These are phyloP conservation scores for Tyrannus savana DNA, from an alignment of 2,113 vertebrate genomes.

Conservation along the genomic window DNA sequence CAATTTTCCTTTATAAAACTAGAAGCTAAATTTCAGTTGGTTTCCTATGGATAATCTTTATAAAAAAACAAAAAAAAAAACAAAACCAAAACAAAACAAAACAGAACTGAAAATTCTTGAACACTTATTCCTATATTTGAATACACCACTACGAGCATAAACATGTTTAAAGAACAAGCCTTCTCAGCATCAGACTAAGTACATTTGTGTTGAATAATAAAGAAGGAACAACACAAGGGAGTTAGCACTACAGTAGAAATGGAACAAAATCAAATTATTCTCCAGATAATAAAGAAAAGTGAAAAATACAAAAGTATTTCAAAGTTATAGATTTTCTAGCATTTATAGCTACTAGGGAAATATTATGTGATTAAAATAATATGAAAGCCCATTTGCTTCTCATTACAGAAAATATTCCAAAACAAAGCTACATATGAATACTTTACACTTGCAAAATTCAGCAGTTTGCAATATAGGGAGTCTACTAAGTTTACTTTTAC, in stretches of 20 bases:
- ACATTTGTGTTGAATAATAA: background rate
- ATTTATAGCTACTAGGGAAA: background rate
- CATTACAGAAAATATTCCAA: background rate
- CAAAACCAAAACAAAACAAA: background rate
- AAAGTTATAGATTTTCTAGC: background rate
- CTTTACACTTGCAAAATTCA: background rate
- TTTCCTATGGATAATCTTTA: background rate
- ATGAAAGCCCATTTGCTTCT: background rate
- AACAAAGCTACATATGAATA: background rate
- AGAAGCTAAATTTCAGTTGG: background rate
- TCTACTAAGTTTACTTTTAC: background rate
- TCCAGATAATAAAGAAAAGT: background rate
- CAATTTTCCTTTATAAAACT: background rate
- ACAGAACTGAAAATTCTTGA: background rate
- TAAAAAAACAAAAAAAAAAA: background rate
- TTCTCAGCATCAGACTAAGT: background rate
- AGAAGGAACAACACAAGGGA: background rate
- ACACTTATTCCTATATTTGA: background rate
- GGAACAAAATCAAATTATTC: background rate
- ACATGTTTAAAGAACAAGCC: fast-evolving
- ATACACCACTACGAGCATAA: background rate
- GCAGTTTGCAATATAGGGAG: background rate
- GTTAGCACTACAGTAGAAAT: background rate
- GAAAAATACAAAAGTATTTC: background rate
- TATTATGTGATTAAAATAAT: background rate